Conservation (phyloP, 1,140 invertebrate genomes). For the Caenorhabditis latens region DNA sequence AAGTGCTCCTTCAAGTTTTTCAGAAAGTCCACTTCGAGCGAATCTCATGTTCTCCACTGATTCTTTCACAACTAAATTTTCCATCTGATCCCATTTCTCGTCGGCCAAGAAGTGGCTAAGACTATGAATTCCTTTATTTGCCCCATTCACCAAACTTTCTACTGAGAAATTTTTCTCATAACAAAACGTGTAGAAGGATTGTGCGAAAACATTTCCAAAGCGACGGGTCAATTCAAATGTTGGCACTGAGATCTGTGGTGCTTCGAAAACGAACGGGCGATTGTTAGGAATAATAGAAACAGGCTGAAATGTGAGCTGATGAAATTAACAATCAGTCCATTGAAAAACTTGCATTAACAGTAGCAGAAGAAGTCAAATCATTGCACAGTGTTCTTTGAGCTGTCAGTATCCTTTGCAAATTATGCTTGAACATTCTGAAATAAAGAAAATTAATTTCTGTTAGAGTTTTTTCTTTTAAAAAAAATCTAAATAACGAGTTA, state of each 20-base stretch:
- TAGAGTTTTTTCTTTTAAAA: no score
- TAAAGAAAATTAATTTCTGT: not conserved
- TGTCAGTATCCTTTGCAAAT: no score
- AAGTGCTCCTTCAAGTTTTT: constrained; percentile 33
- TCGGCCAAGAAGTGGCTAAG: not conserved
- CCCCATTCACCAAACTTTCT: constrained; percentile 11
- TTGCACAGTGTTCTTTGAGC: no score
- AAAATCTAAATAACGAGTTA: no score
- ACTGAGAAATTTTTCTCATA: constrained; percentile 32
- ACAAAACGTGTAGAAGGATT: constrained; percentile 22
- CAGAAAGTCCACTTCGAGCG: not conserved
- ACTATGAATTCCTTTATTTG: constrained; percentile 36
- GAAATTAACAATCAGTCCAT: not conserved
- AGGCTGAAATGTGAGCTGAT: not conserved
- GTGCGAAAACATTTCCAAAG: not conserved
- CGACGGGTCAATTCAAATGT: constrained; percentile 11
- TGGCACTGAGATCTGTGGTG: not conserved
- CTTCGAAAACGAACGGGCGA: not conserved
- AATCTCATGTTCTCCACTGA: not conserved
- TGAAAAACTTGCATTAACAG: no score
- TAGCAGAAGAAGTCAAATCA: no score
- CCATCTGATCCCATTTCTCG: constrained; percentile 16
- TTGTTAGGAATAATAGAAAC: not conserved
- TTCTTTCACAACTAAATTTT: constrained; percentile 29
- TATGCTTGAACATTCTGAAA: not conserved